These are phyloP conservation scores for Halocaridina rubra DNA, from an alignment of 2,888 invertebrate species.

Conservation along the genomic window DNA sequence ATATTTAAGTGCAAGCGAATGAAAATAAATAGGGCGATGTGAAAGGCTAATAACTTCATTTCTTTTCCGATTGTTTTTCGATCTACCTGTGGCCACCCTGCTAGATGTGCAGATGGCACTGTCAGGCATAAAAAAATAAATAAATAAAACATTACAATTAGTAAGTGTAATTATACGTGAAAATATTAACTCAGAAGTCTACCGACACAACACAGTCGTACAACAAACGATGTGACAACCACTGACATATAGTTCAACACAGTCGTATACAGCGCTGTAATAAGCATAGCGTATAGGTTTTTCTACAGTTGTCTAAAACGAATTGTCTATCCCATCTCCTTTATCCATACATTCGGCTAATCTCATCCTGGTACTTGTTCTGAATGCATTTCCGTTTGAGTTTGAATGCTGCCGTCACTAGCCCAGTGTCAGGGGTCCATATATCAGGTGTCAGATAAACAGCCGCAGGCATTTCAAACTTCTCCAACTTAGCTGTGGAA, in stretches of 20 bases:
- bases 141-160: no score
- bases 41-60: no score
- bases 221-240: not conserved
- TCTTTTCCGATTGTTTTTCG: no score
- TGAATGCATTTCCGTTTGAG: slow-evolving; percentile 72
- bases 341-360: slow-evolving; percentile 59
- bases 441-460: slow-evolving; percentile 85
- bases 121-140: no score
- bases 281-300: no score
- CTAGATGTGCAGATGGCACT: no score
- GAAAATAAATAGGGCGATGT: no score
- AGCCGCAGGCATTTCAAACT: slow-evolving; percentile 91
- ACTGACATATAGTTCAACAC: not conserved
- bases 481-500: slow-evolving; percentile 74
- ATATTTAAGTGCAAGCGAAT: no score
- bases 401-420: slow-evolving; percentile 98
- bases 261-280: not conserved
- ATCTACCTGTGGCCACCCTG: no score
- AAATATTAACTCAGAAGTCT: not conserved
- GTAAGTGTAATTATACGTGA: not conserved
- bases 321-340: not conserved
- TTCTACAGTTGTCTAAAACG: no score
- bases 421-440: slow-evolving; percentile 97
- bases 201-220: not conserved
- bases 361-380: slow-evolving; percentile 56